These are phyloP conservation scores for Macrosiphum euphorbiae DNA, from an alignment of 2,888 invertebrate species.

Conservation along the genomic window DNA sequence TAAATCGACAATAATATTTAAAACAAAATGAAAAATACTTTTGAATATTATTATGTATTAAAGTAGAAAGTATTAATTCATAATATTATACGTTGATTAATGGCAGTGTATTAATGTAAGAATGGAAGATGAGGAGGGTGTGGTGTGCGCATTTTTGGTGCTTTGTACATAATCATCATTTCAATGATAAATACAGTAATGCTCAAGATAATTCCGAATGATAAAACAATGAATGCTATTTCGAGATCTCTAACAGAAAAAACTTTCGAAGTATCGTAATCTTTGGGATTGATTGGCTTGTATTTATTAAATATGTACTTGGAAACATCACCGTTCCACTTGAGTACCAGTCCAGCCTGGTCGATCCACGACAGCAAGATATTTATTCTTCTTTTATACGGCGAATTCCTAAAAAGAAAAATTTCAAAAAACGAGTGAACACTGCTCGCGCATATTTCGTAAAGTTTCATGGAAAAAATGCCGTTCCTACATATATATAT, in stretches of 20 bases:
- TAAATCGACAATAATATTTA: background rate
- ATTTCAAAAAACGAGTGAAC: background rate
- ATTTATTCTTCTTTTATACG: slow-evolving; percentile 70
- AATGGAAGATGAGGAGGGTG: slow-evolving; percentile 24
- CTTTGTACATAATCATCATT: slow-evolving; percentile 22
- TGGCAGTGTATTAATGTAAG: slow-evolving; percentile 14
- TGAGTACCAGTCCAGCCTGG: slow-evolving; percentile 64
- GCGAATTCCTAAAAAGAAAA: slow-evolving; percentile 69
- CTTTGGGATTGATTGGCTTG: slow-evolving; percentile 55
- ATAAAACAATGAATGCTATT: slow-evolving; percentile 65
- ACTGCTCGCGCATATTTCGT: background rate
- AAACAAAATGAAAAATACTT: background rate
- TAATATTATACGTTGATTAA: slow-evolving; percentile 2
- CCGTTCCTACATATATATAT: background rate
- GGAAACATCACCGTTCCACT: slow-evolving; percentile 65
- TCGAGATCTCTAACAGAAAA: slow-evolving; percentile 66
- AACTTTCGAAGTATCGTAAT: slow-evolving; percentile 61
- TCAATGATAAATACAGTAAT: slow-evolving; percentile 59
- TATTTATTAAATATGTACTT: slow-evolving; percentile 65
- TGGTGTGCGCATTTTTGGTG: background rate
- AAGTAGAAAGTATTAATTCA: slow-evolving; percentile 14
- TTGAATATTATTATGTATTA: background rate
- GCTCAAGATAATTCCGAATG: slow-evolving; percentile 63
- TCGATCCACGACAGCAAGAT: slow-evolving; percentile 69
- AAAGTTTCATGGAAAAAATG: background rate